Conservation (phyloP, 1,140 invertebrate genomes). For the Drosophila orena region DNA sequence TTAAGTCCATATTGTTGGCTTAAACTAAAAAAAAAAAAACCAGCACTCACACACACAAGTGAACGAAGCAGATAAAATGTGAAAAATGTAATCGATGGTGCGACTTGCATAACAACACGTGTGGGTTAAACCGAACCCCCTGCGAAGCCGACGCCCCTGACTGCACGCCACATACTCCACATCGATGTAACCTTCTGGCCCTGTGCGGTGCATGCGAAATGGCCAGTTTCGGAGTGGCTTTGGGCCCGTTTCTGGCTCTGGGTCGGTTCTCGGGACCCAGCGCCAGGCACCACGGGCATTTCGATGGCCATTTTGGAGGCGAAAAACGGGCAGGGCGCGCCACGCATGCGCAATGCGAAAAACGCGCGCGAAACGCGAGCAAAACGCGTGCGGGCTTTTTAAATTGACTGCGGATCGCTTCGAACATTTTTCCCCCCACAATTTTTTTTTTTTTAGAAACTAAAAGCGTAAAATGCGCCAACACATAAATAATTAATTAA, state of each 20-base stretch:
- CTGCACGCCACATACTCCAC: not conserved
- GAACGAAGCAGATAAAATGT: constrained; percentile 3
- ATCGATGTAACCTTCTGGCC: constrained; percentile 69
- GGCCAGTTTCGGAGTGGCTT: constrained; percentile 30
- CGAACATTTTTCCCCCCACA: not conserved
- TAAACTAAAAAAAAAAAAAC: not conserved
- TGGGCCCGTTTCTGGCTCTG: constrained; percentile 18
- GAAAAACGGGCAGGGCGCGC: constrained; percentile 30
- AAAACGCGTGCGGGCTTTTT: constrained; percentile 56
- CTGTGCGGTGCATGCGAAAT: constrained; percentile 72
- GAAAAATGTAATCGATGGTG: constrained; percentile 49
- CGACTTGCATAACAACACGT: constrained; percentile 60
- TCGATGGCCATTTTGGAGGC: constrained; percentile 60
- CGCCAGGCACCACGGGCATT: constrained; percentile 29
- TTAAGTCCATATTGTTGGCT: constrained; percentile 36
- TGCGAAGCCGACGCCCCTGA: constrained; percentile 2
- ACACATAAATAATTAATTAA: constrained; percentile 72
- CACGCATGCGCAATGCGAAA: constrained; percentile 67
- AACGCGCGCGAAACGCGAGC: constrained; percentile 54
- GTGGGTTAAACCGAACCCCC: constrained; percentile 18
- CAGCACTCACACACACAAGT: not conserved
- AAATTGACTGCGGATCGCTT: constrained; percentile 21
- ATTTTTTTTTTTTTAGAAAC: constrained; percentile 66
- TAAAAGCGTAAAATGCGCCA: constrained; percentile 63
- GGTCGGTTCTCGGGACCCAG: constrained; percentile 52